Evolutionary conservation across 2,888 invertebrate species (phyloP).

Genomic region (Spilarctia lutea): DNA sequence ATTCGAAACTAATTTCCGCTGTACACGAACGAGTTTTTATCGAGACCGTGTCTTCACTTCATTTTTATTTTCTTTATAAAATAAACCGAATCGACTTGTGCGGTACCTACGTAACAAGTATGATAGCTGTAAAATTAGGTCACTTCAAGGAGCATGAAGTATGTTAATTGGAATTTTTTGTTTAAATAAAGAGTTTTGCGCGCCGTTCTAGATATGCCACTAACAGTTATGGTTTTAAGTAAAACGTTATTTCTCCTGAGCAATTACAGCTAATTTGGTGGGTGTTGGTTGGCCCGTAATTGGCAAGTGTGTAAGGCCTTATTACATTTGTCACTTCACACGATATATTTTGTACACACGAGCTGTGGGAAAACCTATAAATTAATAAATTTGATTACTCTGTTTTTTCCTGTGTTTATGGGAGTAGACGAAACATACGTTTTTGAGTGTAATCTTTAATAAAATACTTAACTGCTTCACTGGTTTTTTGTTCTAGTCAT

Average conservation of each 20-base stretch:
- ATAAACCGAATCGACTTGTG: slow-evolving; percentile 19
- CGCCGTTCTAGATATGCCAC: not conserved
- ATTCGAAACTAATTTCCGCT: slow-evolving; percentile 61
- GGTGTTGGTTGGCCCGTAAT: no score
- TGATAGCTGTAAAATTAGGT: slow-evolving; percentile 35
- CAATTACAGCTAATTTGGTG: not conserved
- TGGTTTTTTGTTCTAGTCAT: not conserved
- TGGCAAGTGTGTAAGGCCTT: no score
- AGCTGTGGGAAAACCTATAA: no score
- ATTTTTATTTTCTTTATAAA: slow-evolving; percentile 48
- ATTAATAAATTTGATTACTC: no score
- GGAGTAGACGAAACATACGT: not conserved
- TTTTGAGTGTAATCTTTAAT: not conserved
- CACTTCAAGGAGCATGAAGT: slow-evolving; percentile 24
- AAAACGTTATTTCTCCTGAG: not conserved
- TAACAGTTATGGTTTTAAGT: not conserved
- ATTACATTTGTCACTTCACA: no score
- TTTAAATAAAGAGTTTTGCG: not conserved
- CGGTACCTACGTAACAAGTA: slow-evolving; percentile 14
- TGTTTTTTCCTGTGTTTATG: not conserved
- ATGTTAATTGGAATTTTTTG: not conserved
- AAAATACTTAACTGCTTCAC: not conserved
- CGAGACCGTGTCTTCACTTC: slow-evolving; percentile 46
- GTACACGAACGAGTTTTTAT: slow-evolving; percentile 58
- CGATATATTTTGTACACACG: no score